A percentile compares a stretch with the other conserved stretches of the same genome.
Conservation (phyloP, 2,797 vertebrate genomes). For the Limnodromus scolopaceus region DNA sequence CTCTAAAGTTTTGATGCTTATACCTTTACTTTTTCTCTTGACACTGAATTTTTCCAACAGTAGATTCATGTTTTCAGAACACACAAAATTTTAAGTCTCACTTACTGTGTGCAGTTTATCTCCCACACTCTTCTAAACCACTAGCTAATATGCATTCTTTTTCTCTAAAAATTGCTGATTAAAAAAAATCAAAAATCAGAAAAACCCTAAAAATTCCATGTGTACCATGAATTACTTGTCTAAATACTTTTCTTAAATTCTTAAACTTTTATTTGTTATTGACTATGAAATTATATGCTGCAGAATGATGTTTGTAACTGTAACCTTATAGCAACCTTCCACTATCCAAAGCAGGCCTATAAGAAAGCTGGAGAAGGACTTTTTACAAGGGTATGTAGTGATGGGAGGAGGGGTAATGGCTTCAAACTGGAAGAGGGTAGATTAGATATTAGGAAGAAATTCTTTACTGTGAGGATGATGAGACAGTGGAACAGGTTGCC, state of each 20-base stretch:
- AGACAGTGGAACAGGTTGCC: background rate
- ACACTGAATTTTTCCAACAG: background rate
- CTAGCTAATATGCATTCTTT: background rate
- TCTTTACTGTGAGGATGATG: background rate
- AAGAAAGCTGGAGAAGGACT: background rate
- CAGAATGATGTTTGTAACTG: background rate
- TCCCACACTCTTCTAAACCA: background rate
- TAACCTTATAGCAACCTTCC: background rate
- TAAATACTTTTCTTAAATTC: background rate
- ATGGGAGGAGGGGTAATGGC: background rate
- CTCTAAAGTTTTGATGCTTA: background rate
- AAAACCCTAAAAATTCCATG: rapidly evolving
- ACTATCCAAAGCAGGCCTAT: background rate
- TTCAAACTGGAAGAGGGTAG: background rate
- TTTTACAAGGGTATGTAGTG: background rate
- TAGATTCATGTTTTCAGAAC: background rate
- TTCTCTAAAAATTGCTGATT: background rate
- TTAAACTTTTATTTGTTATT: background rate
- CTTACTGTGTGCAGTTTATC: background rate
- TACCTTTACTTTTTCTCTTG: background rate
- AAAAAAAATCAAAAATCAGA: background rate
- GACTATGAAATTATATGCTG: background rate
- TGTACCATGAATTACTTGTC: background rate
- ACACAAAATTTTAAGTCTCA: background rate
- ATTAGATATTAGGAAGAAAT: background rate